These are phyloP conservation scores for Micrasema minimum DNA, from an alignment of 1,140 invertebrate species.

Conservation along the genomic window DNA sequence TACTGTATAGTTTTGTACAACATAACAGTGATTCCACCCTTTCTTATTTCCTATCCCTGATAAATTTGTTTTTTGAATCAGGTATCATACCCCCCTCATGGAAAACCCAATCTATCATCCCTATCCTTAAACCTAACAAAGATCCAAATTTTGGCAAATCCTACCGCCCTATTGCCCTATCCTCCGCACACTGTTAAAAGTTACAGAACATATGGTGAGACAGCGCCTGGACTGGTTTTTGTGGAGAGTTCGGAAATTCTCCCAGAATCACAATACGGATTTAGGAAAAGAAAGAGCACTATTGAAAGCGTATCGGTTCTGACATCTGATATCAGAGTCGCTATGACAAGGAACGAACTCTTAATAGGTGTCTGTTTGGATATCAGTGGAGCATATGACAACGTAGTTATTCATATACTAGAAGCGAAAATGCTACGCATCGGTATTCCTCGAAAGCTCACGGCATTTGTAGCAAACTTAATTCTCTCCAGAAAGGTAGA, in stretches of 20 bases:
- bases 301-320: background rate
- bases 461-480: background rate
- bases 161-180: background rate
- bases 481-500: background rate
- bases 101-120: background rate
- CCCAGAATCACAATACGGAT: background rate
- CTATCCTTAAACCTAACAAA: background rate
- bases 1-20: background rate
- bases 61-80: background rate
- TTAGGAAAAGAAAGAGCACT: conserved; percentile 1
- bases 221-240: background rate
- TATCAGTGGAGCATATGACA: conserved; percentile 1
- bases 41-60: background rate
- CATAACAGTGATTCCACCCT: background rate
- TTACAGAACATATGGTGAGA: background rate
- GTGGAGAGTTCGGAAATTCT: background rate
- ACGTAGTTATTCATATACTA: background rate
- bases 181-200: background rate
- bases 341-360: background rate
- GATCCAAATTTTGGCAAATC: background rate
- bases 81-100: background rate
- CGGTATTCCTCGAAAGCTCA: background rate
- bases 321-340: background rate
- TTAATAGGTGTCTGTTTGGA: background rate
- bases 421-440: background rate